A percentile compares a stretch with the other conserved stretches of the same genome.
phyloP scores from a whole-genome alignment of 2,113 vertebrate genomes.

The Aldabrachelys gigantea region DNA sequence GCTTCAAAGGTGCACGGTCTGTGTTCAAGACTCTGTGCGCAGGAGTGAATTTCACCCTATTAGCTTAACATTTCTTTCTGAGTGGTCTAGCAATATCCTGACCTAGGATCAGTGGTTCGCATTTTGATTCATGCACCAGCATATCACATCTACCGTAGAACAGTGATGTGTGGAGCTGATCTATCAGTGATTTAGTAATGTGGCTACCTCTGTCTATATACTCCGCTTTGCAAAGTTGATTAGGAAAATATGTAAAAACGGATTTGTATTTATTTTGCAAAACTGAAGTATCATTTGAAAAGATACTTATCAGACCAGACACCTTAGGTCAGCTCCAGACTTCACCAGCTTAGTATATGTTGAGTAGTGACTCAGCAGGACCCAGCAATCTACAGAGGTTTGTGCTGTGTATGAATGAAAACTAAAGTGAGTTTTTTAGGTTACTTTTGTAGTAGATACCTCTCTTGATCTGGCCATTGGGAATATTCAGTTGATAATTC shows the following conservation, averaged over 20 bases:
- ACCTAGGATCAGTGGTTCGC: neutral
- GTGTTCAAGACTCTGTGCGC: neutral
- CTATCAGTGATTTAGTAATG: conserved; percentile 51
- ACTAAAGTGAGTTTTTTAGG: conserved; percentile 21
- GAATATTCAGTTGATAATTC: conserved; percentile 27
- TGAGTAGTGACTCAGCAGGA: neutral
- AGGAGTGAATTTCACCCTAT: neutral
- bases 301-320: conserved; percentile 36
- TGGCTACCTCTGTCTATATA: conserved; percentile 47
- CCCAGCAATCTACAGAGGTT: neutral
- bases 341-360: neutral
- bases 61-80: neutral
- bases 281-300: conserved; percentile 27
- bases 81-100: neutral
- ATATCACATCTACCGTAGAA: neutral
- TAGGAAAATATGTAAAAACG: conserved; percentile 65
- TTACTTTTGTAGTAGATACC: conserved; percentile 19
- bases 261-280: conserved; percentile 31
- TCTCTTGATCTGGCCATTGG: conserved; percentile 31
- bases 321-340: neutral
- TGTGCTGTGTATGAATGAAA: conserved; percentile 21
- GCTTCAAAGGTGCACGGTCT: neutral
- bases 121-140: fast-evolving
- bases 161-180: neutral
- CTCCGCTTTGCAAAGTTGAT: conserved; percentile 59